Evolutionary conservation across 2,888 invertebrate species (phyloP), one percentile per base, ranked within the genome.

Genomic region (Beris chalybata): DNA sequence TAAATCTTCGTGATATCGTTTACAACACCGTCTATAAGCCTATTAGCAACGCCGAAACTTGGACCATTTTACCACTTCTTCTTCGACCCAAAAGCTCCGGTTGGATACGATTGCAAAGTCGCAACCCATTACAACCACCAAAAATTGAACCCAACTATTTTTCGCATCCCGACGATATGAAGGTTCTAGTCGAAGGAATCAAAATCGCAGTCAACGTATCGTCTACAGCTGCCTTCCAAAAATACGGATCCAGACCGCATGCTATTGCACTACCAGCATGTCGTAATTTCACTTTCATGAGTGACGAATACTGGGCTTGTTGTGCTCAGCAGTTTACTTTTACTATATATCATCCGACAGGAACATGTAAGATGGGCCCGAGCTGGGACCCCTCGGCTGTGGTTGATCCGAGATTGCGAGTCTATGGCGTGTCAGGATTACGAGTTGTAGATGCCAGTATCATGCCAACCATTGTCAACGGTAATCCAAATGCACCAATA

Each of bases 91-190:
- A 88, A 74, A 95, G 95, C 76, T 86, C 87, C 0, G 98, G 98
- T 0, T 89, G 89, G 86, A 83, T 98, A n/a, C 87, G 89, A 59
- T 81, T 98, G 15, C 88, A 87, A 71, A 92, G 91, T 56, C 85
- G 84, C 45, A 90, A 96, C 78, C 95, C 96, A 0, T 84, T 88
- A 70, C 87, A 90, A 1, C 87, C 91, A 69, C 97, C 96, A 0
- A 86, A 90, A 12, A 90, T 97, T 64, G 91, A 92, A 76, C 95
- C 97, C 0, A 96, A 97, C 78, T 97, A 97, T 77, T 91, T 97
- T 76, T 88, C 92, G 0, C 89, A 93, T 72, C 88, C 88, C 70
- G 87, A 91, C 74, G 97, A 97, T 74, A 83, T 94, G 12, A 83
- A 88, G 71, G 86, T 89, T 0, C 78, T 95, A 2, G 89, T 89